These are phyloP conservation scores for Morone saxatilis DNA, from an alignment of 2,113 vertebrate species.

Conservation along the genomic window DNA sequence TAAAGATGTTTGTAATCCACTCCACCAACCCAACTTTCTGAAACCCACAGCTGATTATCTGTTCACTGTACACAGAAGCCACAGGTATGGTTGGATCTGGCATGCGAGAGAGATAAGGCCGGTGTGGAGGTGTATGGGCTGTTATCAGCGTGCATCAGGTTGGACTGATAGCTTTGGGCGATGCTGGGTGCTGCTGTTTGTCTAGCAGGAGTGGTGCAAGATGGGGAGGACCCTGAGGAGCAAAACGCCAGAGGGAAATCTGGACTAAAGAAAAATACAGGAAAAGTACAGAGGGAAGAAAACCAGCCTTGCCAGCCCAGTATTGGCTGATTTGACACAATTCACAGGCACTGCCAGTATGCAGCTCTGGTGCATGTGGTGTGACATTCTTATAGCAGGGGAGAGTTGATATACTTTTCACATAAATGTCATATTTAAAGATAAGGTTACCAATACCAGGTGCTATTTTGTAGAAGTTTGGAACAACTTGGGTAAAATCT, in stretches of 20 bases:
- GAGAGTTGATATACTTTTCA: neutral
- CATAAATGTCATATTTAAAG: too few species aligned
- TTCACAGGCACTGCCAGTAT: neutral
- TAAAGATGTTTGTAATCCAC: neutral
- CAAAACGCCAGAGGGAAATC: neutral
- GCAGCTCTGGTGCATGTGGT: neutral
- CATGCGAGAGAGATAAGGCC: conserved; percentile 17
- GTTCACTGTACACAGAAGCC: neutral
- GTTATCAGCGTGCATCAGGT: conserved; percentile 25
- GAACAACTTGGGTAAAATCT: too few species aligned
- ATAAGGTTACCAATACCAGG: too few species aligned
- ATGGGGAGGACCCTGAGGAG: neutral
- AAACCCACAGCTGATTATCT: neutral
- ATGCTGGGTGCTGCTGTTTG: conserved; percentile 38
- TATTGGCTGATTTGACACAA: neutral
- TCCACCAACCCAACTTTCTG: neutral
- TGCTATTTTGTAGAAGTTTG: too few species aligned
- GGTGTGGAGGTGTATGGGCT: neutral
- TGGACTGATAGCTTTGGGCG: conserved; percentile 9
- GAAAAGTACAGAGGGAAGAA: neutral
- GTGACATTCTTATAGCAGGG: neutral
- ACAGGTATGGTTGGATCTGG: neutral
- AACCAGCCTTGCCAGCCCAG: neutral
- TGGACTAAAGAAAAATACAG: neutral
- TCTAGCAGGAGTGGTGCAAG: conserved; percentile 36